Percentiles rank a stretch among this genome's conserved stretches.
Evolutionary conservation across 2,797 vertebrate species (phyloP).

Genomic region (Smutsia gigantea): DNA sequence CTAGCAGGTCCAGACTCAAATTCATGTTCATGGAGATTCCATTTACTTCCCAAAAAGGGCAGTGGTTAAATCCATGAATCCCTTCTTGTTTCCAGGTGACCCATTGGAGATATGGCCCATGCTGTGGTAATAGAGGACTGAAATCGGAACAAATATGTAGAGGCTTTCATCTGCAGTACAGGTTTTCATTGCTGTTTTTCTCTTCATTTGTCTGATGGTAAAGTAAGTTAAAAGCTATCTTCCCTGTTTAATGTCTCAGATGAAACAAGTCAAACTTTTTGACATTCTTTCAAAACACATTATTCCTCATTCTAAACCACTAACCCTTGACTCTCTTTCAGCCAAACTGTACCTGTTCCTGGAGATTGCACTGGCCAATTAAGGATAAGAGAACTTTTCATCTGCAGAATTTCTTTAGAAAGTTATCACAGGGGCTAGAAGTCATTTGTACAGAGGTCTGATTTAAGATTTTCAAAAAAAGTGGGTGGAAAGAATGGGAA

Average conservation of each 20-base stretch:
- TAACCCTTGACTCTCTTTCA: background rate
- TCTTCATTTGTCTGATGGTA: background rate
- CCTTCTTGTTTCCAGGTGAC: background rate
- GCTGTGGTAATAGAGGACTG: background rate
- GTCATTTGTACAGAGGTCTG: background rate
- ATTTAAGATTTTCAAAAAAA: background rate
- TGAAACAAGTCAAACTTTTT: background rate
- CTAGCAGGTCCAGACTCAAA: background rate
- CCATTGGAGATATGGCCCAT: background rate
- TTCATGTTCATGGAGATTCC: background rate
- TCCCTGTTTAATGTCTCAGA: slow-evolving; percentile 8
- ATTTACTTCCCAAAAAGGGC: background rate
- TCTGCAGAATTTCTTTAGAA: background rate
- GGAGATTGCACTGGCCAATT: background rate
- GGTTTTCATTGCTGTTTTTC: background rate
- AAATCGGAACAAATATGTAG: background rate
- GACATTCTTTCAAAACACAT: background rate
- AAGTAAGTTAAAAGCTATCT: background rate
- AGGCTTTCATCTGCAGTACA: background rate
- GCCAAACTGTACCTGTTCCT: background rate
- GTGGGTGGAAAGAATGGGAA: background rate
- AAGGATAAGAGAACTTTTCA: background rate
- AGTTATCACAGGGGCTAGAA: background rate
- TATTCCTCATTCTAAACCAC: background rate
- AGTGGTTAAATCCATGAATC: background rate